Base-by-base conservation (phyloP, 1,140 invertebrate genomes). In the Apolygus lucorum region DNA sequence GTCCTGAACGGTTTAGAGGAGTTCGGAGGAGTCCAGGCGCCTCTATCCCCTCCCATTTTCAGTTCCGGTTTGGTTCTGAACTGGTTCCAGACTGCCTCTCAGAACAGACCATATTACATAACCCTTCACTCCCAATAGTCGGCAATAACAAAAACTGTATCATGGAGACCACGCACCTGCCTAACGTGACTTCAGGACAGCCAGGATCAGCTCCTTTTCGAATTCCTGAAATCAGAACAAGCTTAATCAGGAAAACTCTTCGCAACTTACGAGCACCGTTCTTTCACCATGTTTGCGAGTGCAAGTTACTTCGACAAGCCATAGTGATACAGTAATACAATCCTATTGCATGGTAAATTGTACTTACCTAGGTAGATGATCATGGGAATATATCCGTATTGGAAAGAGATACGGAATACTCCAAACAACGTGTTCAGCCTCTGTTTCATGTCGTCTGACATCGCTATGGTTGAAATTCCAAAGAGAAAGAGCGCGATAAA, bases 361-460 rank as follows among this genome's bases (percentile, higher is more conserved):
- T 22, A 22, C 54, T 17, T 59, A 59, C 54, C 54, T 11, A 59
- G 54, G 54, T 59, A 59, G 22, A 59, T 59, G 4, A 59, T 59
- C 22, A 59, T 17, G 22, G 54, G 54, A 4, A 59, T 22, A 22
- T 59, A 59, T 11, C 54, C 54, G 22, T 17, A 59, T 59, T 59
- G 54, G 54, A 59, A 59, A 4, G 54, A 14, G 54, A 24, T 22
- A 11, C 54, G 54, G 22, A 11, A 24, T 4, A 59, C 8, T 4
- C 54, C 54, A 13, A 24, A 17, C 22, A 59, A 8, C 22, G 22
- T 13, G 54, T 24, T 13, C 11, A 59, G 22, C 54, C 54, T 59
- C 22, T 59, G 13, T 22, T 59, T 59, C 54, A 59, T 59, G 22
- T 59, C 54, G 54, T 59, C 22, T 13, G 54, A 59, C 54, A 59